These are phyloP conservation scores for Actenoides hombroni DNA, from an alignment of 2,113 vertebrate species.

Conservation along the genomic window DNA sequence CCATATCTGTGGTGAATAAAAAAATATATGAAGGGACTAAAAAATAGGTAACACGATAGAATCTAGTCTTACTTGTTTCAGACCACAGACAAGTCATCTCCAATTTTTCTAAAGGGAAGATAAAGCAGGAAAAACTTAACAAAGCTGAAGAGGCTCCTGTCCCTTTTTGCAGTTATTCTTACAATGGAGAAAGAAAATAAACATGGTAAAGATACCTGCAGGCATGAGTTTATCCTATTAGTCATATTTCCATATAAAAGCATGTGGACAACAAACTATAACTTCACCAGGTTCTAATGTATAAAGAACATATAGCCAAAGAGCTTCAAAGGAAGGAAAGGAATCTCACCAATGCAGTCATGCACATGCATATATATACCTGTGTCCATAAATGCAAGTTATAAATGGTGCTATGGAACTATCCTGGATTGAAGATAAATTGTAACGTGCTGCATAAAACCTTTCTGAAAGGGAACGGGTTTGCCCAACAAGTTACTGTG, in stretches of 20 bases:
- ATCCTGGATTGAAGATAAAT: not conserved
- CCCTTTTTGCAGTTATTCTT: not conserved
- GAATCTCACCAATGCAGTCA: not conserved
- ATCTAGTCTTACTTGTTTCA: not conserved
- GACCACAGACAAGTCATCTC: accelerated
- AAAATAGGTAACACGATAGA: not conserved
- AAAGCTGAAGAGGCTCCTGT: not conserved
- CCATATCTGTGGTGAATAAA: not conserved
- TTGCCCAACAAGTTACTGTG: not conserved
- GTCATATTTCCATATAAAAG: not conserved
- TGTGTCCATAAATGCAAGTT: not conserved
- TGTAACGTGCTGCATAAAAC: not conserved
- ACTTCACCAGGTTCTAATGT: not conserved
- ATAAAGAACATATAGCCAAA: not conserved
- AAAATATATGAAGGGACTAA: not conserved
- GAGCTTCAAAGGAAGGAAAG: not conserved
- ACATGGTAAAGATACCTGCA: not conserved
- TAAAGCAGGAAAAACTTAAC: not conserved
- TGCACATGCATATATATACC: no score
- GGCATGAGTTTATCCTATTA: not conserved
- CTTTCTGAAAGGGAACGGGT: not conserved
- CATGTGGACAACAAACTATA: not conserved
- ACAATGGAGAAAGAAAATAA: not conserved
- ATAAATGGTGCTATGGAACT: not conserved
- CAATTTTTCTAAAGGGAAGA: not conserved